Evolutionary conservation across 92 coral and sea anemone species (phyloP), one percentile per base, ranked within the genome.

Genomic region (Porites divaricata): DNA sequence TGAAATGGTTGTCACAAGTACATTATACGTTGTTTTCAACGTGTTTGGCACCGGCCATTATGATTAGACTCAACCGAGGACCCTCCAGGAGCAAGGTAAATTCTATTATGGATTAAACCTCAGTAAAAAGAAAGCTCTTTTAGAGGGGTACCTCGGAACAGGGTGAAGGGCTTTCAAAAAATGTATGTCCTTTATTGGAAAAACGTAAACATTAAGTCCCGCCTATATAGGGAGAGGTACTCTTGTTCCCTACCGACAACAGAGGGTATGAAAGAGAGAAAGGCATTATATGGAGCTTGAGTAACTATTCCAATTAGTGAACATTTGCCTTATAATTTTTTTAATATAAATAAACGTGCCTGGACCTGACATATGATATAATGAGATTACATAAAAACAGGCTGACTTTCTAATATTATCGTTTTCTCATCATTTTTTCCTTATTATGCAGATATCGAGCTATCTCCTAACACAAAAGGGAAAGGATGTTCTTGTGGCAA

Each of bases 31-130:
- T 3, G 70, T 53, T 23, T 76, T 3, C 28, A 76, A 59, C 22
- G 67, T 67, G 1, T 76, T 26, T 57, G 80, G 80, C 0, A 67
- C 80, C 20, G 66, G 80, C 6, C 80, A 76, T 54, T 76, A 76
- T 56, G 80, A 76, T 20, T 67, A 21, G n/a, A 76, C 80, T 48
- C 25, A 2, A 20, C 25, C 8, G 24, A 23, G 1, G 67, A 63
- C 1, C 21, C 67, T 25, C 28, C 28, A 23, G 21, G 67, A 16
- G 70, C 70, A 66, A 66, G 70, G 70, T 66, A 19, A 66, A n/a
- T 66, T 21, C 35, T 66, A 20, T 21, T 23, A 67, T 67, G 72
- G 19, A 67, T 25, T 25, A 67, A 67, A 67, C 72, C 24, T 67
- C 2, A 25, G 49, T 24, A 67, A 25, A 67, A 17, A 16, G 14